Percentiles rank a stretch among this genome's conserved stretches.
Evolutionary conservation across 2,113 vertebrate genomes (phyloP).

Genomic region (Fregata magnificens): DNA sequence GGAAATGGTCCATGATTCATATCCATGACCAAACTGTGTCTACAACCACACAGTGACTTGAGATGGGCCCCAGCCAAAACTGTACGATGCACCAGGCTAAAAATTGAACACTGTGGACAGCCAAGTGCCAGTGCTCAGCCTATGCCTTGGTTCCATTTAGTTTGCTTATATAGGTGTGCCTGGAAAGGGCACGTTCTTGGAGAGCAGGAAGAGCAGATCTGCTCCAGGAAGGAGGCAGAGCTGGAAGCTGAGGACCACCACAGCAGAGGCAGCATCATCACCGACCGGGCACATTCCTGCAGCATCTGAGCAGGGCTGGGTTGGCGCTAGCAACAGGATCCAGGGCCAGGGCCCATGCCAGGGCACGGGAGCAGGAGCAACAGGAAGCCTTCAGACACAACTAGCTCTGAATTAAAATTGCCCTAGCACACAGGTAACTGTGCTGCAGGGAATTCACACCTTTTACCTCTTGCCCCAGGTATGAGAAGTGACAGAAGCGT

Average conservation of each 20-base stretch:
- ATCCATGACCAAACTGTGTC: background rate
- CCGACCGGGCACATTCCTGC: accelerated
- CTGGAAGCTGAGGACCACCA: background rate
- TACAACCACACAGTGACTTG: background rate
- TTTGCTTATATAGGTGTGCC: background rate
- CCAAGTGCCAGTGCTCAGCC: background rate
- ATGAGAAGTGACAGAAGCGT: background rate
- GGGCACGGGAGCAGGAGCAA: background rate
- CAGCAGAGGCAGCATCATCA: background rate
- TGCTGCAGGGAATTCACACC: background rate
- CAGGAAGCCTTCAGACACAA: background rate
- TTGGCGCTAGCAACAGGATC: accelerated
- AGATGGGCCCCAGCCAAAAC: background rate
- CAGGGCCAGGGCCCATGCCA: background rate
- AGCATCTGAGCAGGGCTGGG: background rate
- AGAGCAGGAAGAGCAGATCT: background rate
- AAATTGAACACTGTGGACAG: background rate
- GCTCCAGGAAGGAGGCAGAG: background rate
- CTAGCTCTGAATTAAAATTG: background rate
- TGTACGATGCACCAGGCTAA: background rate
- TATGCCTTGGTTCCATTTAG: background rate
- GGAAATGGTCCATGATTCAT: background rate
- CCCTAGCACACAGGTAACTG: no score
- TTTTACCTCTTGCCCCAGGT: background rate
- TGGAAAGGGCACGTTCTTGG: background rate